A percentile compares a stretch with the other conserved stretches of the same genome.
Evolutionary conservation across 2,888 invertebrate species (phyloP).

Genomic region (Macrophya annulata): DNA sequence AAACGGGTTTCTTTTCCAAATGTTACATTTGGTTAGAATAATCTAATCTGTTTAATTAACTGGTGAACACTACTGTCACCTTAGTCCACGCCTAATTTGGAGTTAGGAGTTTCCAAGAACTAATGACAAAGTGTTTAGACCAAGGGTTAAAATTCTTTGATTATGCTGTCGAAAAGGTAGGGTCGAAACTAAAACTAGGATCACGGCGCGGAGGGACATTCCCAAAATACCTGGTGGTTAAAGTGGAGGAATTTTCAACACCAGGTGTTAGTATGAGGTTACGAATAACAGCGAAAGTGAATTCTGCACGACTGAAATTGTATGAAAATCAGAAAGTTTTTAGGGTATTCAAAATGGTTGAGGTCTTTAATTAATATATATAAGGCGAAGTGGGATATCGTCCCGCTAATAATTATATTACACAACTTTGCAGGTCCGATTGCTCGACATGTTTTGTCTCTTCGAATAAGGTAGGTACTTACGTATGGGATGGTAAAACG

Average conservation of each 20-base stretch:
- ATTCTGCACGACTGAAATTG: neutral
- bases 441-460: neutral
- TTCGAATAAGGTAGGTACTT: neutral
- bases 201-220: conserved; percentile 35
- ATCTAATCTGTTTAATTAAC: neutral
- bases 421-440: conserved; percentile 15
- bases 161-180: conserved; percentile 5
- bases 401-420: conserved; percentile 34
- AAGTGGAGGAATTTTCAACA: neutral
- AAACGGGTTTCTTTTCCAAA: neutral
- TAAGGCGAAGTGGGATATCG: conserved; percentile 30
- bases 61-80: neutral
- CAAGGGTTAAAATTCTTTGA: conserved; percentile 9
- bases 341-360: neutral
- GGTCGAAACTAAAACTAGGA: conserved; percentile 6
- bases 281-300: neutral
- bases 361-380: conserved; percentile 5
- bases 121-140: neutral
- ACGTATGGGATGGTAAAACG: neutral
- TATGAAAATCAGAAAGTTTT: neutral
- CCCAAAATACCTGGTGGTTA: conserved; percentile 34
- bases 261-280: conserved; percentile 41
- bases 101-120: neutral
- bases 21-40: neutral
- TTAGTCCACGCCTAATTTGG: neutral